Percentiles rank a stretch among this genome's conserved stretches.
Evolutionary conservation across 2,888 invertebrate species (phyloP).

Genomic region (Daptonema setosum): DNA sequence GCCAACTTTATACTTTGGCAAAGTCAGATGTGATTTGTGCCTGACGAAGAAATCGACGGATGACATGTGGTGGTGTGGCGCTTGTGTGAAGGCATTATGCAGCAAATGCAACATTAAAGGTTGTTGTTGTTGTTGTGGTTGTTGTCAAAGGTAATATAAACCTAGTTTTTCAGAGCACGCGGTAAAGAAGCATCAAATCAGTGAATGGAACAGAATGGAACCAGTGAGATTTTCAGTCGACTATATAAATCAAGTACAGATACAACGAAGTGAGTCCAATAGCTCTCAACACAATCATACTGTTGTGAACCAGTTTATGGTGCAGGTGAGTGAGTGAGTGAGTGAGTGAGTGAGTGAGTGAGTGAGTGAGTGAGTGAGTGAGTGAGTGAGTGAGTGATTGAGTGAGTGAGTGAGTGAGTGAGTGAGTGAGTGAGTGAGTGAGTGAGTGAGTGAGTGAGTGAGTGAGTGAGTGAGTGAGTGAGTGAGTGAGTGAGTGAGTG

Average conservation of each 20-base stretch:
- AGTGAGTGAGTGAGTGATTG: too few species aligned
- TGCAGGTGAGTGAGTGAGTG: neutral
- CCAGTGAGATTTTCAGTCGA: constrained; percentile 8
- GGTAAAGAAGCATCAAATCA: constrained; percentile 4
- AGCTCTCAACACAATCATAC: constrained; percentile 1
- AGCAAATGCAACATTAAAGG: constrained; percentile 9
- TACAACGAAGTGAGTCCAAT: constrained; percentile 3
- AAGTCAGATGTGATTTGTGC: constrained; percentile 9
- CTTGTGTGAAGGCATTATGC: constrained; percentile 5
- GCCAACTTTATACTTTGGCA: constrained; percentile 8
- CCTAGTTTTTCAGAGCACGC: constrained; percentile 2
- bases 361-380: too few species aligned
- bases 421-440: too few species aligned
- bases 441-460: too few species aligned
- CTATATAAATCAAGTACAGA: constrained; percentile 5
- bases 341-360: too few species aligned
- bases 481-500: too few species aligned
- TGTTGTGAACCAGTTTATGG: constrained; percentile 1
- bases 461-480: too few species aligned
- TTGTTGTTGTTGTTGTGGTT: neutral
- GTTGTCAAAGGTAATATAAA: neutral
- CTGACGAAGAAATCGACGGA: constrained; percentile 7
- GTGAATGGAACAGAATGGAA: constrained; percentile 9
- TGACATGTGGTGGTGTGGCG: constrained; percentile 7
- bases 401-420: too few species aligned